A percentile compares a stretch with the other conserved stretches of the same genome.
Conservation (phyloP, 2,888 invertebrate species). For the Dasysyrphus tricinctus region DNA sequence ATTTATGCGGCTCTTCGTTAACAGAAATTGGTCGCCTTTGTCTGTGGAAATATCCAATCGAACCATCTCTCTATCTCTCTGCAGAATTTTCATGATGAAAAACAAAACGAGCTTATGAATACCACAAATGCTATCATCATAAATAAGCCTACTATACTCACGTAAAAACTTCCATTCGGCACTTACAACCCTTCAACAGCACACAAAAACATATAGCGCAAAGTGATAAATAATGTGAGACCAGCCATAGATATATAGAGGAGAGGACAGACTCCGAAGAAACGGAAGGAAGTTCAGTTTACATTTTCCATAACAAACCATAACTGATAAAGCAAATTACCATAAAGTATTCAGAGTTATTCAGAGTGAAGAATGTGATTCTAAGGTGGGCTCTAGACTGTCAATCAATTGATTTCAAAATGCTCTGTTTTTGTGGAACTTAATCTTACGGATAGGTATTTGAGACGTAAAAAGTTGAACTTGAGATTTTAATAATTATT, state of each 20-base stretch:
- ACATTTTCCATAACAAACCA: slow-evolving; percentile 24
- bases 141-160: slow-evolving; percentile 38
- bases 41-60: slow-evolving; percentile 29
- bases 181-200: slow-evolving; percentile 51
- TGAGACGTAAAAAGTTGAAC: too few relatives aligned
- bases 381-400: neutral
- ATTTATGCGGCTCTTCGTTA: slow-evolving; percentile 28
- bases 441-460: too few relatives aligned
- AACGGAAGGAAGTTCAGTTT: slow-evolving; percentile 4
- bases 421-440: too few relatives aligned
- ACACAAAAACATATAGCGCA: slow-evolving; percentile 31
- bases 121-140: slow-evolving; percentile 50
- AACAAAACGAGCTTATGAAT: slow-evolving; percentile 41
- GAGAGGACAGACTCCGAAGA: neutral
- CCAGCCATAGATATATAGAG: neutral
- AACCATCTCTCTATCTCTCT: neutral
- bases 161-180: slow-evolving; percentile 4
- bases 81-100: slow-evolving; percentile 14
- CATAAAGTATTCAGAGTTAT: slow-evolving; percentile 47
- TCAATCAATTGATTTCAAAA: neutral
- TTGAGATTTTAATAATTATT: too few relatives aligned
- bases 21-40: neutral
- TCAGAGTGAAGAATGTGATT: slow-evolving; percentile 26
- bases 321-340: slow-evolving; percentile 32
- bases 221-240: slow-evolving; percentile 39